phyloP scores from a whole-genome alignment of 30 jellyfish, hydroid and myxozoan genomes.

The Mastigias papua region DNA sequence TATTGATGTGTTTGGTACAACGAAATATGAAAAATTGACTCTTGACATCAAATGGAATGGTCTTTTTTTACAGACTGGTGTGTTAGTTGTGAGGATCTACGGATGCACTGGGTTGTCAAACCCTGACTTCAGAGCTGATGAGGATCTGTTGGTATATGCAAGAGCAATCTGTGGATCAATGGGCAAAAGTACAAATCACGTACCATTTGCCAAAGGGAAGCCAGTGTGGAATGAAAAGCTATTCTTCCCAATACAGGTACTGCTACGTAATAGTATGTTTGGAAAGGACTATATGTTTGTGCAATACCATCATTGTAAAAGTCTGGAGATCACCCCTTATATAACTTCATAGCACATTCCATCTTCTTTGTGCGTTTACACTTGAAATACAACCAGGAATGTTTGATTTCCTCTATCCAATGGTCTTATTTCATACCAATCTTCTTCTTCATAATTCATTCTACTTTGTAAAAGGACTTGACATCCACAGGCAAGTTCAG shows the following conservation, averaged over 20 bases:
- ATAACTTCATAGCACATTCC: no score
- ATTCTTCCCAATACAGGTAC: slow-evolving; percentile 73
- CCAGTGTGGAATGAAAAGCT: slow-evolving; percentile 75
- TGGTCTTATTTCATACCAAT: not conserved
- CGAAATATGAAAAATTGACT: no score
- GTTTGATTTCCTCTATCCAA: not conserved
- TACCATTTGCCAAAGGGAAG: slow-evolving; percentile 57
- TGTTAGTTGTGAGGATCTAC: slow-evolving; percentile 63
- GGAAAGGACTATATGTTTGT: no score
- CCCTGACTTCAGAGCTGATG: slow-evolving; percentile 58
- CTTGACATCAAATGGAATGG: no score
- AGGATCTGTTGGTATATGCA: slow-evolving; percentile 56
- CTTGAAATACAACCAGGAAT: not conserved
- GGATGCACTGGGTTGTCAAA: slow-evolving; percentile 62
- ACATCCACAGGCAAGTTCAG: no score
- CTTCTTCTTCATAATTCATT: no score
- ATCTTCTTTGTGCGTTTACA: not conserved
- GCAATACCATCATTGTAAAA: no score
- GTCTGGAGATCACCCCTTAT: no score
- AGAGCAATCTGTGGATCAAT: slow-evolving; percentile 62
- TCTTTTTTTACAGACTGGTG: slow-evolving; percentile 41
- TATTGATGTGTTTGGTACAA: no score
- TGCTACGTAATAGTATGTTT: no score
- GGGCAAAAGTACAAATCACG: slow-evolving; percentile 68
- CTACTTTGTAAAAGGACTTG: no score